Evolutionary conservation across 2,888 invertebrate genomes (phyloP).

Genomic region (Papilio demoleus): DNA sequence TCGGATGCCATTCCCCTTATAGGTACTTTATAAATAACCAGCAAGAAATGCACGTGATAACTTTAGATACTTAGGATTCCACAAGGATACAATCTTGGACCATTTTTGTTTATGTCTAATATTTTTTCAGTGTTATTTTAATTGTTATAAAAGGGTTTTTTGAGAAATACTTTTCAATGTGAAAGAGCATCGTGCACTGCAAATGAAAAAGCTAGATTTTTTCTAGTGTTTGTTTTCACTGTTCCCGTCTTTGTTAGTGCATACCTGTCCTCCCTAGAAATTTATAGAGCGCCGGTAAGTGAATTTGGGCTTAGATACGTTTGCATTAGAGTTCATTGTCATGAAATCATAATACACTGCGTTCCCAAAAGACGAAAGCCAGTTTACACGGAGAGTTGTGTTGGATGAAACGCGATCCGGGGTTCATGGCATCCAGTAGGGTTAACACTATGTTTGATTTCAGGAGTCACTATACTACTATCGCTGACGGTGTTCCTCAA

Average conservation of each 20-base stretch:
- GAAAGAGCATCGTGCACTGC: slow-evolving; percentile 57
- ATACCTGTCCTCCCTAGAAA: slow-evolving; percentile 32
- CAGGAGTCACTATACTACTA: slow-evolving; percentile 99
- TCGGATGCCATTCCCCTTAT: slow-evolving; percentile 93
- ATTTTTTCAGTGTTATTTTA: slow-evolving; percentile 46
- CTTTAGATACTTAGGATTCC: slow-evolving; percentile 41
- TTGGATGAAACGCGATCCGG: slow-evolving; percentile 35
- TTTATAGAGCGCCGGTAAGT: slow-evolving; percentile 15
- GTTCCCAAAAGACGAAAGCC: neutral
- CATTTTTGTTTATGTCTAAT: slow-evolving; percentile 16
- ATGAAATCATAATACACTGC: neutral
- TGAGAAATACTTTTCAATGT: slow-evolving; percentile 44
- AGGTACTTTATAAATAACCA: slow-evolving; percentile 80
- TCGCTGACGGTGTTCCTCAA: slow-evolving; percentile 99
- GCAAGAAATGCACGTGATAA: slow-evolving; percentile 58
- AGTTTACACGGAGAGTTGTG: slow-evolving; percentile 56
- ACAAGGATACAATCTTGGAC: slow-evolving; percentile 43
- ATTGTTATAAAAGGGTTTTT: slow-evolving; percentile 19
- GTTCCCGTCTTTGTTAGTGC: slow-evolving; percentile 44
- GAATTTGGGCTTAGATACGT: slow-evolving; percentile 5
- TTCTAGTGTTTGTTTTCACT: slow-evolving; percentile 65
- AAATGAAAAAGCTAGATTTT: slow-evolving; percentile 61
- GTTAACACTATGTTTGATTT: slow-evolving; percentile 88
- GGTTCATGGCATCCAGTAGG: slow-evolving; percentile 49
- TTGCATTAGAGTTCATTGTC: slow-evolving; percentile 1